Evolutionary conservation across 2,888 invertebrate genomes (phyloP), one percentile per base, ranked within the genome.

Genomic region (Automeris io): DNA sequence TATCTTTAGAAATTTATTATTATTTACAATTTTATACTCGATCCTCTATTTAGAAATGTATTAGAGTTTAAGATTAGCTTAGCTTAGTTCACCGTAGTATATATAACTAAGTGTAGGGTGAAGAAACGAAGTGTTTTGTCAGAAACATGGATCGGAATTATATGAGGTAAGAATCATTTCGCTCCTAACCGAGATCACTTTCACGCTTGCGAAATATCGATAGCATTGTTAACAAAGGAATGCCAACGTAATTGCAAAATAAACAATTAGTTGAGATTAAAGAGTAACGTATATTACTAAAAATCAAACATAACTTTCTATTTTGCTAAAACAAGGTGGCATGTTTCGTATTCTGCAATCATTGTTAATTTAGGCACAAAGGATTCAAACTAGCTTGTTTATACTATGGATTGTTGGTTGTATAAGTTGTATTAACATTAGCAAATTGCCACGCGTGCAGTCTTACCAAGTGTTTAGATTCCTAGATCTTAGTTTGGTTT

Each of bases 111-210:
- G 21, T 35, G 22, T 38, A 44, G 26, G 23, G 13, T 23, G 31
- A 32, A 32, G 31, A 18, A 46, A 35, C 29, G 33, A 43, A 35
- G 38, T 37, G 33, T 41, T 45, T 34, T 37, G 56, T 61, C 58
- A 45, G 51, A 60, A 75, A 64, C 48, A 82, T 82, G 80, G 82
- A 82, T 59, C 78, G 82, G 59, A 83, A 73, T 58, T 70, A 72
- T 79, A 78, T 83, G 80, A 85, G 86, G 86, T 82, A 62, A 72
- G 80, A 58, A 54, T 34, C 26, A 33, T 39, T 39, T 39, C 34
- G 39, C 34, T 39, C 22, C 21, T 31, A 31, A 31, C 22, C 23
- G 31, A 23, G 31, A 7, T 23, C 23, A 37, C 32, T 37, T 37
- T 37, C 37, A 31, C 31, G 29, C 18, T 37, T 19, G 26, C 22